Percentiles rank a stretch among this genome's conserved stretches.
phyloP scores from a whole-genome alignment of 1,140 invertebrate species.

The Orussus abietinus region DNA sequence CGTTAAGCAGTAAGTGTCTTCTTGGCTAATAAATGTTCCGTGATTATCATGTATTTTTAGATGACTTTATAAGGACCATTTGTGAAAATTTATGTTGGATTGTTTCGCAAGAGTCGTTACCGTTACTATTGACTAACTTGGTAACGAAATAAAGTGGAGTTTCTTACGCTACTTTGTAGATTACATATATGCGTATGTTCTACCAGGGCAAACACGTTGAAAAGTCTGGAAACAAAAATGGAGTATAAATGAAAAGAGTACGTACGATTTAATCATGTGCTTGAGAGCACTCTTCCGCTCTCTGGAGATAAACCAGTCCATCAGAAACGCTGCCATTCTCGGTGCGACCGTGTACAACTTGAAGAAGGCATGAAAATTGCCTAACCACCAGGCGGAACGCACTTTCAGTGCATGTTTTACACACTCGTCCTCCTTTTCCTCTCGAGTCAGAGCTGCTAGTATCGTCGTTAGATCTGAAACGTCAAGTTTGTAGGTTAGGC shows the following conservation, averaged over 20 bases:
- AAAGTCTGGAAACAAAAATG: constrained; percentile 16
- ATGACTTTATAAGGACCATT: too few relatives aligned
- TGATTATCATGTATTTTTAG: too few relatives aligned
- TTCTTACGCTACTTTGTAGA: too few relatives aligned
- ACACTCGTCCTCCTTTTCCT: constrained; percentile 79
- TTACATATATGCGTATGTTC: too few relatives aligned
- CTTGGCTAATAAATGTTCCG: too few relatives aligned
- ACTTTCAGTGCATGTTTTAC: constrained; percentile 84
- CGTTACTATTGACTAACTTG: too few relatives aligned
- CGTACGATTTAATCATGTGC: constrained; percentile 93
- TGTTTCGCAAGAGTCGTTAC: too few relatives aligned
- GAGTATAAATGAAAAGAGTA: constrained; percentile 46
- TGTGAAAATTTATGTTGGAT: too few relatives aligned
- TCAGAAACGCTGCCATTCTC: constrained; percentile 92
- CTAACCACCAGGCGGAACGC: constrained; percentile 84
- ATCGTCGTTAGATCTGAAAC: constrained; percentile 89
- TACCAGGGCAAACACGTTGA: too few relatives aligned
- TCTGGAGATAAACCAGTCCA: constrained; percentile 95
- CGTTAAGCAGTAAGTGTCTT: too few relatives aligned
- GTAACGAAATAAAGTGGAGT: too few relatives aligned
- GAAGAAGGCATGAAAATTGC: constrained; percentile 91
- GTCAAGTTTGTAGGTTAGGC: too few relatives aligned
- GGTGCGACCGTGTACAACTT: constrained; percentile 82
- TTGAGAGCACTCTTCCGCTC: constrained; percentile 89
- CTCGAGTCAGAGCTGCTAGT: constrained; percentile 70